Conservation (phyloP, 2,888 invertebrate species). For the Synanthedon andrenaeformis region DNA sequence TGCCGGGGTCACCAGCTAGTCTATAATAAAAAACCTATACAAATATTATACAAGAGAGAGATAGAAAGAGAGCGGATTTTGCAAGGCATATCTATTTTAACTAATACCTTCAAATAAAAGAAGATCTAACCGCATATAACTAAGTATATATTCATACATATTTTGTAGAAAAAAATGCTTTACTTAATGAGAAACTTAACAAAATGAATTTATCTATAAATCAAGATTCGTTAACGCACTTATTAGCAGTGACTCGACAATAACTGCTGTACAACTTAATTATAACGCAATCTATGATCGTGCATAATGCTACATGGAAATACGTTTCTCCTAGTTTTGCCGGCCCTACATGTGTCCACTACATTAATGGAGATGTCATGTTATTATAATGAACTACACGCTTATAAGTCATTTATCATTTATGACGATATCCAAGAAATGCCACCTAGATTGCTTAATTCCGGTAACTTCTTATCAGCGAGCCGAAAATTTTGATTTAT, state of each 20-base stretch:
- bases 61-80: not conserved
- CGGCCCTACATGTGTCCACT: constrained; percentile 35
- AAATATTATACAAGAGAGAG: not conserved
- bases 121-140: no score
- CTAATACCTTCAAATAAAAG: no score
- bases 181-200: no score
- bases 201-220: constrained; percentile 24
- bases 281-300: constrained; percentile 23
- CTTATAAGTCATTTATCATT: constrained; percentile 56
- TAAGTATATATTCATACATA: no score
- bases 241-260: constrained; percentile 38
- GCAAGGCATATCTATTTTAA: no score
- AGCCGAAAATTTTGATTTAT: constrained; percentile 46
- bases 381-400: constrained; percentile 59
- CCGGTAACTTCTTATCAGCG: constrained; percentile 33
- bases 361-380: constrained; percentile 65
- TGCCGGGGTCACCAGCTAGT: not conserved
- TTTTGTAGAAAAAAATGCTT: no score
- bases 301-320: constrained; percentile 25
- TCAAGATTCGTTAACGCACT: constrained; percentile 47
- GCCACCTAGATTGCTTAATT: constrained; percentile 34
- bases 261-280: constrained; percentile 14
- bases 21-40: not conserved
- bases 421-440: constrained; percentile 30
- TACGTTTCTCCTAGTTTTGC: constrained; percentile 26